Conservation (phyloP, 2,797 vertebrate species). For the Craterocephalus amniculus region DNA sequence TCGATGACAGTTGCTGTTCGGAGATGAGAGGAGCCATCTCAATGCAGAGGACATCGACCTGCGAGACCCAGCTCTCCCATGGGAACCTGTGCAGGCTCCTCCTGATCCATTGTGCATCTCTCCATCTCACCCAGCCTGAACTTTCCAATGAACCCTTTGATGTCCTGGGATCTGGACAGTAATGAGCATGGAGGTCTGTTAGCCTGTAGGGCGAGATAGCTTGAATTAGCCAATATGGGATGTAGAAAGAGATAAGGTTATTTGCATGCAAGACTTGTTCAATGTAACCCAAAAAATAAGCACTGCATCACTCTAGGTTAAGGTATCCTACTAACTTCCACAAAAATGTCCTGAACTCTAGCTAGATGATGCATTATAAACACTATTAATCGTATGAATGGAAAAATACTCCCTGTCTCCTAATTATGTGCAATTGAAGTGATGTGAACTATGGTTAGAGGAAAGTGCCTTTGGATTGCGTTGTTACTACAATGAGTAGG, state of each 20-base stretch:
- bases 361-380: neutral
- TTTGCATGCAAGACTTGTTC: neutral
- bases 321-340: no score
- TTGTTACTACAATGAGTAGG: neutral
- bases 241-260: neutral
- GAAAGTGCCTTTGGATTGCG: no score
- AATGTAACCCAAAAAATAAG: neutral
- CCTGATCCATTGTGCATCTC: constrained; percentile 13
- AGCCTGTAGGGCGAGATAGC: constrained; percentile 17
- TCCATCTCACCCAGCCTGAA: constrained; percentile 31
- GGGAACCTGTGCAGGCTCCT: constrained; percentile 55
- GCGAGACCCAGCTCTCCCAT: constrained; percentile 47
- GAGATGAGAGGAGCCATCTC: constrained; percentile 47
- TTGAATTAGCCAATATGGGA: constrained; percentile 10
- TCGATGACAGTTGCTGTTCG: constrained; percentile 65
- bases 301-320: no score
- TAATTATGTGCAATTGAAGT: neutral
- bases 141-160: constrained; percentile 43
- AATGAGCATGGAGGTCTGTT: constrained; percentile 12
- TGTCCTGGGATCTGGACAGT: constrained; percentile 48
- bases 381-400: neutral
- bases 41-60: constrained; percentile 27
- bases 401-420: neutral
- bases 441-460: neutral
- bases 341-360: neutral